phyloP scores from a whole-genome alignment of 2,888 invertebrate species.

The Ferdinandea cuprea region DNA sequence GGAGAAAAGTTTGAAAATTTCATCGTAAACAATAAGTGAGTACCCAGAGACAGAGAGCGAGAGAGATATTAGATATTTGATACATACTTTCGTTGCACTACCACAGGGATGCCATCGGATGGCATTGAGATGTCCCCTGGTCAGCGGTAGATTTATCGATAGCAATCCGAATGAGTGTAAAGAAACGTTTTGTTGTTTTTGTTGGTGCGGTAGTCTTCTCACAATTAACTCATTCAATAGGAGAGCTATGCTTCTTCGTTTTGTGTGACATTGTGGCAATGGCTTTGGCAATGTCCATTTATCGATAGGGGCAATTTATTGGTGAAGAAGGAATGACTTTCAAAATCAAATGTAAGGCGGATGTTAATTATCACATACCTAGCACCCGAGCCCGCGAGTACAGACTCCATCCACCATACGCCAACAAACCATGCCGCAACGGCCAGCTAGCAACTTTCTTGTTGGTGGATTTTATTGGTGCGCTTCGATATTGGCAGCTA shows the following conservation, averaged over 20 bases:
- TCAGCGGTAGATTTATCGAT: conserved; percentile 55
- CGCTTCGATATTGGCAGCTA: conserved; percentile 52
- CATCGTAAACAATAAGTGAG: conserved; percentile 64
- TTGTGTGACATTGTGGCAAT: background rate
- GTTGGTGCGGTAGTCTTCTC: too few species aligned
- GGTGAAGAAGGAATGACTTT: conserved; percentile 45
- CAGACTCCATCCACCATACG: background rate
- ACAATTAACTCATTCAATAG: conserved; percentile 57
- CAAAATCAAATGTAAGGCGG: conserved; percentile 60
- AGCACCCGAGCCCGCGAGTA: background rate
- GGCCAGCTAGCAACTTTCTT: conserved; percentile 25
- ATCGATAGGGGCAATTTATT: background rate
- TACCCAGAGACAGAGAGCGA: background rate
- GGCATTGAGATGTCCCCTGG: conserved; percentile 68
- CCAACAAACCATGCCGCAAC: background rate
- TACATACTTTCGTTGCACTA: background rate
- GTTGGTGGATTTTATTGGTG: conserved; percentile 32
- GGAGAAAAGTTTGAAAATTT: conserved; percentile 43
- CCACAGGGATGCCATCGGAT: conserved; percentile 5
- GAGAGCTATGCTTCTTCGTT: conserved; percentile 23
- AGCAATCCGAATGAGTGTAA: conserved; percentile 29
- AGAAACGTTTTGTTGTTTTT: conserved; percentile 12
- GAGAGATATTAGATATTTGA: conserved; percentile 41
- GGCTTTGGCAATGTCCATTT: conserved; percentile 4
- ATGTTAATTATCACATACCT: conserved; percentile 68